Base-by-base conservation (phyloP, 35 echinoderm and acorn worm genomes). In the Lytechinus pictus region DNA sequence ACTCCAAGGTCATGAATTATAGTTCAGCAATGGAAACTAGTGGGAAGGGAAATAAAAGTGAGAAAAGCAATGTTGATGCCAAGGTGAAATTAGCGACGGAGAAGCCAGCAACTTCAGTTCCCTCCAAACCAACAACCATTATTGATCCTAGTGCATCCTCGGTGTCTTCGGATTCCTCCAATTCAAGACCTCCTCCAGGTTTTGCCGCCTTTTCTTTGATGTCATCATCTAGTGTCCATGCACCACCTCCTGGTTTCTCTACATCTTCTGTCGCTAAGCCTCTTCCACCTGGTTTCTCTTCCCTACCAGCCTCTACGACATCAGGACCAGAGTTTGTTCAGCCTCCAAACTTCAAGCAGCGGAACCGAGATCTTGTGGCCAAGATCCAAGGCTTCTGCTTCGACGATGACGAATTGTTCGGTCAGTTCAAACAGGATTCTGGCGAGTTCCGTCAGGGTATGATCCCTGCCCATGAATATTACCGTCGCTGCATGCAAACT, bases 201-300 rank as follows among this genome's bases (percentile, higher is more conserved):
- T 99, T 97, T 95, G 28, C 52, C 16, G 29, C 88, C 5, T 90
- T 90, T 90, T 9, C 88, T 44, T 4, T 27, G 12, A 28, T 90
- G 9, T 44, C 88, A 54, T 79, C 66, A 7, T 79, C 66, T 16
- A 79, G 21, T n/a, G 21, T n/a, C 19, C 57, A 8, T 86, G 86
- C 61, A 92, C 51, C 94, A 24, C 95, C 86, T 54, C 52, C 92
- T 53, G 55, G 53, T 54, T 54, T 57, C 10, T 57, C 92, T 57
- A 21, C 54, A 14, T 53, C 92, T 21, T 33, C 54, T 10, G 8
- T 12, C 24, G 52, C 52, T 10, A 4, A 27, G 29, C 3, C 53
- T 54, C 93, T 95, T 8, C 98, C 98, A 11, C 97, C 98, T 27
- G 98, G 97, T 33, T 99, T 97, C 94, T 55, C 61, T 86, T 27